Conservation (phyloP, 2,888 invertebrate species). For the Xiphydria camelus region DNA sequence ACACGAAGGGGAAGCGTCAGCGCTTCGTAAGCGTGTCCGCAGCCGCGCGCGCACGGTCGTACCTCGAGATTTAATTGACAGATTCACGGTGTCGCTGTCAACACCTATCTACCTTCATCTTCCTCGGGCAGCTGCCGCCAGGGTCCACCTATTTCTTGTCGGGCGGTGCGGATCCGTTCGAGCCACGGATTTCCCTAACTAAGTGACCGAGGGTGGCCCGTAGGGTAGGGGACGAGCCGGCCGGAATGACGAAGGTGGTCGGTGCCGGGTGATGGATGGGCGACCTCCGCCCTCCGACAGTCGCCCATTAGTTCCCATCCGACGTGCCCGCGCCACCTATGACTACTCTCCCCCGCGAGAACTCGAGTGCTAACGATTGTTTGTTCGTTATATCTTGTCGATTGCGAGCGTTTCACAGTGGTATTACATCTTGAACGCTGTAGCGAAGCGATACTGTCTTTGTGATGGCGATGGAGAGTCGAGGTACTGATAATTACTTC, state of each 20-base stretch:
- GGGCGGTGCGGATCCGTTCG: constrained; percentile 16
- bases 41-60: background rate
- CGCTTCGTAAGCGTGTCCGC: background rate
- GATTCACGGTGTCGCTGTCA: constrained; percentile 20
- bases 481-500: too few species aligned
- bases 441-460: too few species aligned
- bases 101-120: constrained; percentile 23
- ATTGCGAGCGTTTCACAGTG: too few species aligned
- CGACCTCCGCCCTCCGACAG: constrained; percentile 37
- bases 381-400: constrained; percentile 22
- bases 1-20: too few species aligned
- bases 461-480: too few species aligned
- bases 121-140: constrained; percentile 13
- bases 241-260: constrained; percentile 35
- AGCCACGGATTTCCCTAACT: constrained; percentile 29
- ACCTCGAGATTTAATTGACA: constrained; percentile 17
- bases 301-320: constrained; percentile 38
- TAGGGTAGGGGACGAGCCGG: constrained; percentile 20
- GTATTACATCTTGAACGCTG: too few species aligned
- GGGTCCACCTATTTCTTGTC: constrained; percentile 24
- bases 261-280: constrained; percentile 36
- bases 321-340: constrained; percentile 29
- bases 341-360: constrained; percentile 12
- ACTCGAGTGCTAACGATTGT: constrained; percentile 28
- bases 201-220: constrained; percentile 17